Percentiles rank a stretch among this genome's conserved stretches.
phyloP scores from a whole-genome alignment of 2,113 vertebrate species.

The Pteronura brasiliensis region DNA sequence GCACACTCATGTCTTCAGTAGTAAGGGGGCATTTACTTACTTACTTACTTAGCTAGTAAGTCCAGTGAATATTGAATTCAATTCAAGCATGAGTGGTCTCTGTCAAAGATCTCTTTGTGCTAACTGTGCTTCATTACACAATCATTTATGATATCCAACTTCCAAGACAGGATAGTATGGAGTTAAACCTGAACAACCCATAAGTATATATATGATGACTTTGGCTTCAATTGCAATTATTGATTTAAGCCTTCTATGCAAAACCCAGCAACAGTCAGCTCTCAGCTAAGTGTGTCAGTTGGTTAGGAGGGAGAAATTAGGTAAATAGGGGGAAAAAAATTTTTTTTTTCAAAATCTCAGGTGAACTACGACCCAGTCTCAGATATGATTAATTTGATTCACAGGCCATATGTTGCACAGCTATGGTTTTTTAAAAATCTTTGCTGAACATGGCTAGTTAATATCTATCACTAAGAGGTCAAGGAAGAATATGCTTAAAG shows the following conservation, averaged over 20 bases:
- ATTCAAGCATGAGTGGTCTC: neutral
- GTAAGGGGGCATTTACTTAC: neutral
- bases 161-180: neutral
- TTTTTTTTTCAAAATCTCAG: neutral
- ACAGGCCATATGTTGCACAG: neutral
- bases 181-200: slow-evolving; percentile 12
- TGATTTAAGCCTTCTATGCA: neutral
- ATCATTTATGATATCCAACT: neutral
- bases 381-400: slow-evolving; percentile 21
- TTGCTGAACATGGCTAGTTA: neutral
- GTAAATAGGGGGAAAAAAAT: neutral
- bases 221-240: neutral
- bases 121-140: slow-evolving; percentile 27
- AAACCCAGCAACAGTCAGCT: neutral
- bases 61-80: neutral
- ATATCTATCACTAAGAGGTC: neutral
- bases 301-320: neutral
- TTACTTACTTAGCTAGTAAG: neutral
- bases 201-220: neutral
- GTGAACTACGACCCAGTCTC: neutral
- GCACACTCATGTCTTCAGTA: neutral
- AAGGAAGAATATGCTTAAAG: too few species aligned
- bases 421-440: neutral
- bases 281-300: neutral
- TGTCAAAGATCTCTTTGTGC: neutral